Evolutionary conservation across 2,113 vertebrate species (phyloP).

Genomic region (Athene noctua): DNA sequence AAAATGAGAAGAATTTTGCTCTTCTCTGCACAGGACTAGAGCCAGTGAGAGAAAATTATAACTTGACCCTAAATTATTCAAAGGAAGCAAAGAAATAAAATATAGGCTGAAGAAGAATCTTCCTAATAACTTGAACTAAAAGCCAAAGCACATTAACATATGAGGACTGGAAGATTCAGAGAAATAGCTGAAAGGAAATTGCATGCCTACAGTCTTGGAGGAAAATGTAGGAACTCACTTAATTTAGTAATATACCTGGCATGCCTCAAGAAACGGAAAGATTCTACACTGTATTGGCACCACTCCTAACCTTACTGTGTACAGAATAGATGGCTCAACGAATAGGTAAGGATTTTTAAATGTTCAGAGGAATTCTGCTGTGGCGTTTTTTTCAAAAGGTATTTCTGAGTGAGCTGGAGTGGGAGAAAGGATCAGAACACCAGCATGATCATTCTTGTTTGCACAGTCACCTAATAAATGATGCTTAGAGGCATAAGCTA

Average conservation of each 20-base stretch:
- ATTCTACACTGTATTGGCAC: not conserved
- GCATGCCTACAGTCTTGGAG: not conserved
- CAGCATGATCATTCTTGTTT: not conserved
- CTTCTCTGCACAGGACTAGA: not conserved
- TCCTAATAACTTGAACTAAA: not conserved
- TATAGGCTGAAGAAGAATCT: not conserved
- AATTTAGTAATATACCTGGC: not conserved
- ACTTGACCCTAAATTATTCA: not conserved
- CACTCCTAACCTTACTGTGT: not conserved
- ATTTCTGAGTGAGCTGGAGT: not conserved
- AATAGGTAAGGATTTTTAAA: not conserved
- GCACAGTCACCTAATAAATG: not conserved
- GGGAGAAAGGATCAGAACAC: not conserved
- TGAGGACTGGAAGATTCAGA: not conserved
- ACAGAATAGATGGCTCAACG: not conserved
- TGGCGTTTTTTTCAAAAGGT: not conserved
- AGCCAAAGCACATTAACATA: not conserved
- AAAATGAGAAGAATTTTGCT: conserved; percentile 23
- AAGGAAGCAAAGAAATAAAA: conserved; percentile 28
- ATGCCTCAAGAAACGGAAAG: not conserved
- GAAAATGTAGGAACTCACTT: not conserved
- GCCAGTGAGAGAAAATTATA: not conserved
- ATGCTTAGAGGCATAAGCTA: not conserved
- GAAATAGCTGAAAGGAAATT: not conserved
- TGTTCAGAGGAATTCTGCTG: not conserved